These are phyloP conservation scores for Drosophila willistoni DNA, from an alignment of 1,140 invertebrate species.

Conservation along the genomic window DNA sequence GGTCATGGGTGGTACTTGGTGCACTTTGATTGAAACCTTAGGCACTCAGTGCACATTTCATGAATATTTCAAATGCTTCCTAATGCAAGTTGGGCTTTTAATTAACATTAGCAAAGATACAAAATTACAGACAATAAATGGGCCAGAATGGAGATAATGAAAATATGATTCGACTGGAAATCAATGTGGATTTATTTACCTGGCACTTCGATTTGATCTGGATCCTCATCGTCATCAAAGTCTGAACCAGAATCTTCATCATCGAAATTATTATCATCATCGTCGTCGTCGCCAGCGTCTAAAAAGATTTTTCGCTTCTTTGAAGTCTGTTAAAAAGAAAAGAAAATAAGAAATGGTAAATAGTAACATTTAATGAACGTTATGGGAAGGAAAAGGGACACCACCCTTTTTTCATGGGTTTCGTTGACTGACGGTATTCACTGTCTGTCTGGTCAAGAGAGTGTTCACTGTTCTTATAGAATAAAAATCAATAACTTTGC, in stretches of 20 bases:
- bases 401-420: too few relatives aligned
- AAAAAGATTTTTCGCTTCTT: constrained; percentile 70
- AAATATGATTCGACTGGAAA: background rate
- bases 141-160: too few relatives aligned
- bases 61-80: constrained; percentile 28
- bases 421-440: too few relatives aligned
- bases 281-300: constrained; percentile 67
- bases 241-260: constrained; percentile 90
- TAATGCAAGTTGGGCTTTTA: constrained; percentile 13
- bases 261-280: constrained; percentile 82
- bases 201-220: constrained; percentile 94
- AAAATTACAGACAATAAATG: background rate
- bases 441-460: too few relatives aligned
- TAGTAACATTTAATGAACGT: background rate
- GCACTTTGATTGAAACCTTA: constrained; percentile 14
- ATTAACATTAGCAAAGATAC: constrained; percentile 9
- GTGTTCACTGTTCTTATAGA: background rate
- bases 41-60: constrained; percentile 19
- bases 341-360: background rate
- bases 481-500: constrained; percentile 46
- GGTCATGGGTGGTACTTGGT: background rate
- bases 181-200: constrained; percentile 84
- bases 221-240: constrained; percentile 94
- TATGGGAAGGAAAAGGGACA: background rate
- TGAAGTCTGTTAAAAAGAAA: constrained; percentile 61